Evolutionary conservation across 2,113 vertebrate species (phyloP), one percentile per base, ranked within the genome.

Genomic region (Tretioscincus oriximinensis): DNA sequence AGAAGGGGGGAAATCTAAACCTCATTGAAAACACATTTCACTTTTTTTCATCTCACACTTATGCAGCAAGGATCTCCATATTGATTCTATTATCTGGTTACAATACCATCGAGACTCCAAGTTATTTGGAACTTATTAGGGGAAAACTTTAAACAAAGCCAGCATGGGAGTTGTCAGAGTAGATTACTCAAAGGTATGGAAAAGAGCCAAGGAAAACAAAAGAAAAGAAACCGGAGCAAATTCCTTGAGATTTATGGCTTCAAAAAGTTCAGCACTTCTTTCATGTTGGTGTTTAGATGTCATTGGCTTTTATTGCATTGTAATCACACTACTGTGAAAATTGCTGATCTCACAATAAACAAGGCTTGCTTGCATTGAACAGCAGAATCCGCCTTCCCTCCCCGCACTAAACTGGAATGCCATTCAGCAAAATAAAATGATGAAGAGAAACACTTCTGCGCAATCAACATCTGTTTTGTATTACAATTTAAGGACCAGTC

Each of bases 281-380:
- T 76, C 35, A 63, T 76, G 63, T 70, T 76, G 73, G 73, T 82
- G 73, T 76, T 76, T 76, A 82, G 29, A 76, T 41, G 51, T 82
- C 35, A n/a, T 63, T 81, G 64, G 65, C 35, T 66, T 76, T 82
- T 82, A 82, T 76, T 61, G 80, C 73, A 69, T n/a, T 20, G 73
- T 69, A 82, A 76, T 82, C 73, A 70, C 73, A 76, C n/a, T 28
- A 41, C 54, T 20, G 73, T 63, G 73, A 35, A 82, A 76, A 82
- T 7, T 1, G 51, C 80, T 76, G 73, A 49, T 76, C 61, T 82
- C 58, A 76, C 66, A 70, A 63, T 49, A 70, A 82, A 76, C 69
- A 61, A 29, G 14, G 31, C 61, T 81, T 47, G 49, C n/a, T 60
- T 61, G 65, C 35, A 69, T 75, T 54, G 68, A 61, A 47, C 47